Base-by-base conservation (phyloP, 2,113 vertebrate species). In the Serinus canaria region DNA sequence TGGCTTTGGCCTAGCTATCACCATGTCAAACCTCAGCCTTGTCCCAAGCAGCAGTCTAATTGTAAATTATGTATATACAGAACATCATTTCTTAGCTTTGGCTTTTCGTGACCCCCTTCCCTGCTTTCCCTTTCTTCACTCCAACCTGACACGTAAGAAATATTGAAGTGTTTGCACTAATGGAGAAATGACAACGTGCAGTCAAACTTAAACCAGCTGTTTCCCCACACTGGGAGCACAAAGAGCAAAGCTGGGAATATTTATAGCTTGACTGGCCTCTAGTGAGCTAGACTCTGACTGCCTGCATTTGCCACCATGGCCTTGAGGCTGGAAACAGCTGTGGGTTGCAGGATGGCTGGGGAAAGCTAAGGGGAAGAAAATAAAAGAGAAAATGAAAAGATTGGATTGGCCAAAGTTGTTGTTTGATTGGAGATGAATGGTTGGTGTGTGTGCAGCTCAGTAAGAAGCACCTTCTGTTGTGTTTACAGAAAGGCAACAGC, bases 151-250 rank as follows among this genome's bases (percentile, higher is more conserved):
- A 64, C 73, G 67, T 87, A 87, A 95, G 95, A 97, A 97, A 92
- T 85, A 94, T 89, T 87, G 94, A 91, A 90, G 90, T 95, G 92
- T 95, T 94, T 95, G 72, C 72, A 33, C 92, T 92, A 90, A 83
- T 92, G 90, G 87, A 97, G 95, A 91, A 95, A 92, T 95, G 96
- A 97, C 95, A 79, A 85, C 58, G 94, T 96, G 95, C 86, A 92
- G 91, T 95, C 92, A 96, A 97, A 97, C 96, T 95, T 93, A 97
- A 97, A 96, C 96, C 97, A 98, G 95, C 98, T 98, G 97, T 97
- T 95, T 91, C 92, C 79, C 93, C 62, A 50, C 33, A 13, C 72
- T 80, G 37, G 52, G 67, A 88, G 76, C 84, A 83, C 91, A 91
- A 78, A 95, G 94, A 87, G 84, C 66, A 53, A 72, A 59, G 31